Base-by-base conservation (phyloP, 2,113 vertebrate species). In the Pimephales promelas region DNA sequence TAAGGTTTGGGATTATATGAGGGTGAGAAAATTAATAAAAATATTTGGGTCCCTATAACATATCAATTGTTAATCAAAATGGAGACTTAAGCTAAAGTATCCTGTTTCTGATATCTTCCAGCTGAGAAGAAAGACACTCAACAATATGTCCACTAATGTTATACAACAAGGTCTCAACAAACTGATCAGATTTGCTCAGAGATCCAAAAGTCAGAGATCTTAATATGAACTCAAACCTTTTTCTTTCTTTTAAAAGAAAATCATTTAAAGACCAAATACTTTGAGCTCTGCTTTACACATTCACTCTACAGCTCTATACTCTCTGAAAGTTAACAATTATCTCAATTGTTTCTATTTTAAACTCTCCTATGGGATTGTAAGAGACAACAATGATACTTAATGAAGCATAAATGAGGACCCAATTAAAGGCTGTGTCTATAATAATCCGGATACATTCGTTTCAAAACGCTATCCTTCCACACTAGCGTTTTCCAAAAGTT, bases 291-390 rank as follows among this genome's bases (percentile, higher is more conserved):
- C 36, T 72, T n/a, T 72, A n/a, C 10, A 47, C 22, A 26, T 72
- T 24, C 22, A 72, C 43, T 72, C 40, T 72, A 72, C 26, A 72
- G 40, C 13, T 72, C 40, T 47, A 70, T 70, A 70, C 31, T 64
- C 28, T 64, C 7, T 70, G 66, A 34, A 40, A 40, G 40, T 26
- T 72, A 72, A 26, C 70, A 72, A 72, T 45, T 47, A 72, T 47
- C 70, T 72, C 36, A 47, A 14, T 45, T 24, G 22, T 43, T 71
- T 43, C 68, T 45, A 43, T 71, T 71, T 40, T 71, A 45, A 72
- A 40, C 13, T 47, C n/a, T 28, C 61, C 28, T 64, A 64, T 1
- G 4, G n/a, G n/a, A 72, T 40, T 72, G 70, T 47, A 72, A 47
- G n/a, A 43, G 5, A 72, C 40, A 9, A n/a, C 40, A 72, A 24